These are phyloP conservation scores for Progne subis DNA, from an alignment of 2,113 vertebrate genomes.

Conservation along the genomic window DNA sequence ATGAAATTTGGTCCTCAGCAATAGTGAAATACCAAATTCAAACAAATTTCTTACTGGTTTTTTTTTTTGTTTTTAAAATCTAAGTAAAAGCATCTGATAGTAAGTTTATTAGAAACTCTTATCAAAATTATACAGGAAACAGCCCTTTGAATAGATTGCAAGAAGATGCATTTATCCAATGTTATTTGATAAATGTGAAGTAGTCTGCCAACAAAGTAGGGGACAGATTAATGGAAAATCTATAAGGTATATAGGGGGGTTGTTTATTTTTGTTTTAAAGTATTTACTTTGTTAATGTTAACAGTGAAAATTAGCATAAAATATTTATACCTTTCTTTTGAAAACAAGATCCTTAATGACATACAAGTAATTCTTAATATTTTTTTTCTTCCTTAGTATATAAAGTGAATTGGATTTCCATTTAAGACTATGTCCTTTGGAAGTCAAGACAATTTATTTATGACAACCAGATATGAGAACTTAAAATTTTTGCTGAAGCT, in stretches of 20 bases:
- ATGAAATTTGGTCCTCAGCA: not conserved
- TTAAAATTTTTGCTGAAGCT: constrained; percentile 30
- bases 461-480: constrained; percentile 24
- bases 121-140: not conserved
- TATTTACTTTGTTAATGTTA: not conserved
- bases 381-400: not conserved
- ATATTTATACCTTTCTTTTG: constrained; percentile 42
- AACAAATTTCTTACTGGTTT: not conserved
- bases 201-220: not conserved
- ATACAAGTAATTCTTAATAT: not conserved
- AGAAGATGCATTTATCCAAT: not conserved
- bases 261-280: not conserved
- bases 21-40: not conserved
- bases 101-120: not conserved
- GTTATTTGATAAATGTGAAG: not conserved
- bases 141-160: not conserved
- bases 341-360: not conserved
- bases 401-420: not conserved
- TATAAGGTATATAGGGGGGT: not conserved
- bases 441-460: constrained; percentile 50
- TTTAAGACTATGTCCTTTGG: constrained; percentile 58
- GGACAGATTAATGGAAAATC: not conserved
- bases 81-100: not conserved
- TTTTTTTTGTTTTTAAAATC: not conserved
- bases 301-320: not conserved